Evolutionary conservation across 2,888 invertebrate species (phyloP), one percentile per base, ranked within the genome.

Genomic region (Crocallis elinguaria): DNA sequence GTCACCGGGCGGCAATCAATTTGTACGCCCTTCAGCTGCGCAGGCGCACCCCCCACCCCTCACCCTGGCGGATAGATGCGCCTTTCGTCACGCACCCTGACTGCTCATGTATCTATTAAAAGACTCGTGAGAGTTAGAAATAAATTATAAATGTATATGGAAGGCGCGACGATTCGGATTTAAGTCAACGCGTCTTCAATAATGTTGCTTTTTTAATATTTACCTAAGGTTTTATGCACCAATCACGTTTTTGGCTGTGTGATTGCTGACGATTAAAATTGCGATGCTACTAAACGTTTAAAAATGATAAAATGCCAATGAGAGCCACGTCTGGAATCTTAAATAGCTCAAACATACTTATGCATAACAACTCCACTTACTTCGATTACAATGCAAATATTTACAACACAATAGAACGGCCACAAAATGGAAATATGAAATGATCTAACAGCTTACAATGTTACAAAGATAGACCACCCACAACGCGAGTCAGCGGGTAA

Each of bases 1-100:
- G 75, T 84, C 86, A 81, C 80, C 78, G 79, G 72, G 71, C 70
- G 68, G 82, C 86, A 88, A 89, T 89, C 89, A 87, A 89, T 90
- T 90, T 88, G 84, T 88, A 86, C 84, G 88, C 86, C 82, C 84
- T 82, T 84, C 84, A 75, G 64, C 53, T 46, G 41, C 69, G 73
- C 67, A 66, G 62, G 71, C 73, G 67, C 73, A 66, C 66, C 73
- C 75, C 71, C 67, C 33, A 68, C 67, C 62, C 71, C 67, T 60
- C 63, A 30, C 71, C 66, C 66, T 75, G 66, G 65, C 73, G 60
- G 73, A 74, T 77, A 79, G 76, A 83, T 75, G 71, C 71, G 63
- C 65, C 77, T 86, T 89, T 87, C 84, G 86, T 84, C 85, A 87
- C 82, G 85, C 85, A 84, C 75, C 85, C 83, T 75, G 72, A 70